Base-by-base conservation (phyloP, 2,113 vertebrate species). In the Zonotrichia leucophrys region DNA sequence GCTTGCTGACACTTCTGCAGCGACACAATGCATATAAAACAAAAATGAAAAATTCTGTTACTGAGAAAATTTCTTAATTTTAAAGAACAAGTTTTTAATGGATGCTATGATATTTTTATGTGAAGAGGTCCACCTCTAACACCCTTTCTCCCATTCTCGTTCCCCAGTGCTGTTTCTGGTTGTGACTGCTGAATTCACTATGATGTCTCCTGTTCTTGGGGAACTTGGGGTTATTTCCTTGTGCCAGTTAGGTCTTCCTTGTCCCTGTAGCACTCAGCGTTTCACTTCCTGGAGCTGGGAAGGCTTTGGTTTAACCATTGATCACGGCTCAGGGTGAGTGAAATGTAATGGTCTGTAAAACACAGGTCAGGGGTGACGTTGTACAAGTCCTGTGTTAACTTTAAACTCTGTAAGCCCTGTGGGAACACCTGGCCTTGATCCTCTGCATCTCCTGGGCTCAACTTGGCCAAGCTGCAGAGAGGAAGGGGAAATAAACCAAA, bases 121-220 rank as follows among this genome's bases (percentile, higher is more conserved):
- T 66, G 18, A 55, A 87, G 75, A 87, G 21, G 27, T 33, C 63
- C 66, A 33, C 41, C 33, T 76, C 19, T 47, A 77, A 47, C 6
- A 62, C 5, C 2, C 14, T 81, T 84, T 39, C 39, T 78, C 33
- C 9, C 25, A 47, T 83, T 75, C 58, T 27, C 27, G 52, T 31
- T 2, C 20, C 31, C n/a, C 5, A 14, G 15, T 28, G 17, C 20
- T 35, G 12, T 28, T 78, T 72, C 66, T 72, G 13, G 2, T 22
- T 44, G 39, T 52, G 56, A 28, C 27, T 56, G 52, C 22, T 47
- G 10, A 77, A 86, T 16, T 35, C 0, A 0, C 37, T n/a, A 1
- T 8, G 12, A 16, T 58, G 12, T 62, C 53, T 66, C 25, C 14
- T 7, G 6, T 33, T 80, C 53, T 69, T 64, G 53, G 80, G 58